Conservation (phyloP, 1,140 invertebrate species). For the Apis florea region DNA sequence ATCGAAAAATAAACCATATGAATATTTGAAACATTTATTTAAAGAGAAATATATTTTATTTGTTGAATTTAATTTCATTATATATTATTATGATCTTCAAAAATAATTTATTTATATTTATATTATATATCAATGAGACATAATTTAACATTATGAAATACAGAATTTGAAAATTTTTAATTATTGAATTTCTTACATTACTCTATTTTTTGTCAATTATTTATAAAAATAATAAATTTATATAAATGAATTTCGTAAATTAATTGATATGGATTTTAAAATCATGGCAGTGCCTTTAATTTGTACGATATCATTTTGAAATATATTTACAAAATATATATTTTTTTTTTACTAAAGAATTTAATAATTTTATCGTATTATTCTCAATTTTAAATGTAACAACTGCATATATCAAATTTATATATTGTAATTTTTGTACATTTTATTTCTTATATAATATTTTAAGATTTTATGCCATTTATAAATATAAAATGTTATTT, state of each 20-base stretch:
- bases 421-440: conserved; percentile 18
- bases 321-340: conserved; percentile 25
- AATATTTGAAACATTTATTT: neutral
- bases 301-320: neutral
- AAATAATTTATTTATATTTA: neutral
- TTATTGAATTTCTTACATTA: neutral
- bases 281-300: conserved; percentile 33
- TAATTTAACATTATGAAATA: neutral
- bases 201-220: neutral
- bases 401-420: conserved; percentile 12
- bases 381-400: conserved; percentile 3
- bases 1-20: conserved; percentile 10
- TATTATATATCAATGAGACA: neutral
- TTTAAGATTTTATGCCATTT: neutral
- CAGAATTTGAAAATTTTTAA: conserved; percentile 14
- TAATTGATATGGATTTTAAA: conserved; percentile 18
- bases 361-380: conserved; percentile 13
- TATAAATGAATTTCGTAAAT: conserved; percentile 10
- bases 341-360: neutral
- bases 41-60: neutral
- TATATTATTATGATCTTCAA: neutral
- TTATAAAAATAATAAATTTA: conserved; percentile 1
- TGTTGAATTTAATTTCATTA: neutral
- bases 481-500: conserved; percentile 8
- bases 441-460: neutral